phyloP scores from a whole-genome alignment of 2,888 invertebrate genomes.

The Chalcis sispes region DNA sequence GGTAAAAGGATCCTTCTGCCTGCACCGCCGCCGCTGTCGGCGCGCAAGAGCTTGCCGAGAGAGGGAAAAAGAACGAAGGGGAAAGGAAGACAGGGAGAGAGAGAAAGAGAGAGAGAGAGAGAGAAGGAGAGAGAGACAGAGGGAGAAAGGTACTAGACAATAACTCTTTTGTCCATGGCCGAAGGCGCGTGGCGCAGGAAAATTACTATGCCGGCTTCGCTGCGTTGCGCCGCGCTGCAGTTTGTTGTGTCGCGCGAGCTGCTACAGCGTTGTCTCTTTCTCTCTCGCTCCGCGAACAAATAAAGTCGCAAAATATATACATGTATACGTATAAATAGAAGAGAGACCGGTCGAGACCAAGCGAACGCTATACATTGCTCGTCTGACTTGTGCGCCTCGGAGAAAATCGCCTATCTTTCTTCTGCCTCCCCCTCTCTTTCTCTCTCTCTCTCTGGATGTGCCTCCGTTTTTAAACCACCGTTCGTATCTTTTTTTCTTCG shows the following conservation, averaged over 20 bases:
- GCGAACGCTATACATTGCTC: too few species aligned
- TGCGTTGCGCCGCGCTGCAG: slow-evolving; percentile 48
- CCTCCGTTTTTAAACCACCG: too few species aligned
- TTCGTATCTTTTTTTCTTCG: too few species aligned
- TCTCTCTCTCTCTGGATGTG: neutral
- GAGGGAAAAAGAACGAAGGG: slow-evolving; percentile 5
- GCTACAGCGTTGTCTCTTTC: neutral
- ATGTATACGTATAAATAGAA: slow-evolving; percentile 26
- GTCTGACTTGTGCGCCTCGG: too few species aligned
- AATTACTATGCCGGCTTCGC: slow-evolving; percentile 62
- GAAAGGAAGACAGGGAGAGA: neutral
- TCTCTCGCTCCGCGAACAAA: slow-evolving; percentile 24
- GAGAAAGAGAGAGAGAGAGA: slow-evolving; percentile 7
- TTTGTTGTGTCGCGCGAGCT: slow-evolving; percentile 64
- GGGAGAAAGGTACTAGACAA: slow-evolving; percentile 64
- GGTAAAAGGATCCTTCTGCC: slow-evolving; percentile 37
- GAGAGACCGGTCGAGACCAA: too few species aligned
- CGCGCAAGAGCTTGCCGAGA: neutral
- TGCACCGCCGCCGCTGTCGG: slow-evolving; percentile 9
- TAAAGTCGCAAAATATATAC: slow-evolving; percentile 28
- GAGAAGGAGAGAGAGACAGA: slow-evolving; percentile 16
- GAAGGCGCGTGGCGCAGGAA: slow-evolving; percentile 67
- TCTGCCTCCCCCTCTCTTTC: neutral
- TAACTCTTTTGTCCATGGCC: slow-evolving; percentile 69
- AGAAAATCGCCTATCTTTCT: too few species aligned